Conservation (phyloP, 2,888 invertebrate genomes). For the Junonia oenone region DNA sequence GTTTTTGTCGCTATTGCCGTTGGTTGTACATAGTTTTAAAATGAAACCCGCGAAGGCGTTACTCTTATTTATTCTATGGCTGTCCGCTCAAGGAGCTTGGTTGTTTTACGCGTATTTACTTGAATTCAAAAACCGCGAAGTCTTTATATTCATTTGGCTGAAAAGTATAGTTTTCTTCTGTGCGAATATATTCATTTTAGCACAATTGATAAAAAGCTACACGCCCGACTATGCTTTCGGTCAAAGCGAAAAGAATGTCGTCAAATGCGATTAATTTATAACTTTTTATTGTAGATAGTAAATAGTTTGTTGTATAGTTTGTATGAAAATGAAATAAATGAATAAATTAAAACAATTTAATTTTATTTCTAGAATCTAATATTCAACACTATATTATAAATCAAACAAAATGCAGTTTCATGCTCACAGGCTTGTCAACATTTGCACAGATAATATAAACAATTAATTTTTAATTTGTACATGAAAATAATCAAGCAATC, state of each 20-base stretch:
- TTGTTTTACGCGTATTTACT: constrained; percentile 92
- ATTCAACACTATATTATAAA: constrained; percentile 5
- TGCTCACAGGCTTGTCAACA: not conserved
- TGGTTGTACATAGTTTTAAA: constrained; percentile 85
- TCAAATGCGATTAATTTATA: not conserved
- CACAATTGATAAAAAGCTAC: constrained; percentile 73
- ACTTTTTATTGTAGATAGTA: constrained; percentile 1
- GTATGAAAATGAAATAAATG: constrained; percentile 3
- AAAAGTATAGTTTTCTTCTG: constrained; percentile 91
- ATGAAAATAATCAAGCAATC: constrained; percentile 5
- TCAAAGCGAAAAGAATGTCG: constrained; percentile 13
- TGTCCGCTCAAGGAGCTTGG: constrained; percentile 90
- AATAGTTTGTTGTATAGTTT: constrained; percentile 1
- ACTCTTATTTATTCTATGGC: constrained; percentile 81
- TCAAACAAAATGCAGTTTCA: not conserved
- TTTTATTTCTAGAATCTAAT: constrained; percentile 20
- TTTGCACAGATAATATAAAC: not conserved
- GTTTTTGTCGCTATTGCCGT: constrained; percentile 93
- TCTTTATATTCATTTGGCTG: constrained; percentile 91
- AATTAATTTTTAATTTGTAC: not conserved
- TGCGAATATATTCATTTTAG: constrained; percentile 86
- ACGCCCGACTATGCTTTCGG: constrained; percentile 55
- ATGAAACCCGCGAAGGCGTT: constrained; percentile 70
- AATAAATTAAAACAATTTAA: constrained; percentile 29
- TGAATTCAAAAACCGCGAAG: constrained; percentile 92